Percentiles rank a stretch among this genome's conserved stretches.
These are phyloP conservation scores for Myopa testacea DNA, from an alignment of 2,888 invertebrate genomes.

Conservation along the genomic window DNA sequence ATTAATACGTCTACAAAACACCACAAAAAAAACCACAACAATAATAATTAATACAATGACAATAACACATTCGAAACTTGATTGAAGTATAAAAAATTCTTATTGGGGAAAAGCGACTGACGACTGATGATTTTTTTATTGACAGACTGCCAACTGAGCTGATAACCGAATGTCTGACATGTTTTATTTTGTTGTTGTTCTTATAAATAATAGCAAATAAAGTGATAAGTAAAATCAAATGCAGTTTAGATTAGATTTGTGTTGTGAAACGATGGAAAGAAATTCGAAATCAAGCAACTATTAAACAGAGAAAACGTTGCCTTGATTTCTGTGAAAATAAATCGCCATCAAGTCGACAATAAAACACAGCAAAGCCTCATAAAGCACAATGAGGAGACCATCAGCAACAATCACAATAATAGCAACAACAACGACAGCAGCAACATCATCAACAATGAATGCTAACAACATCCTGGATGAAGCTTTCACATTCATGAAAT, in stretches of 20 bases:
- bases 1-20: too few relatives aligned
- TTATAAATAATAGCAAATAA: too few relatives aligned
- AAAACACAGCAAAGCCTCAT: not conserved
- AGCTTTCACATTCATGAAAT: not conserved
- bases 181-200: not conserved
- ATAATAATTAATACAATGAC: not conserved
- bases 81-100: not conserved
- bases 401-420: not conserved
- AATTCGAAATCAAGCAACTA: too few relatives aligned
- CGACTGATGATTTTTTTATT: not conserved
- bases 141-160: not conserved
- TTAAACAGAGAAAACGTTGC: too few relatives aligned
- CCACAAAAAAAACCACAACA: not conserved
- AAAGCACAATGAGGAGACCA: not conserved
- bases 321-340: not conserved
- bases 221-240: too few relatives aligned
- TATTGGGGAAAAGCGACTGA: too few relatives aligned
- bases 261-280: too few relatives aligned
- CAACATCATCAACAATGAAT: too few relatives aligned
- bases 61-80: not conserved
- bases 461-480: not conserved
- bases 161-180: slow-evolving; percentile 8
- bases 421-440: not conserved
- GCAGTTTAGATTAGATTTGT: too few relatives aligned
- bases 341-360: not conserved